Evolutionary conservation across 2,888 invertebrate genomes (phyloP), one percentile per base, ranked within the genome.

Genomic region (Acanthosepion lycidas): DNA sequence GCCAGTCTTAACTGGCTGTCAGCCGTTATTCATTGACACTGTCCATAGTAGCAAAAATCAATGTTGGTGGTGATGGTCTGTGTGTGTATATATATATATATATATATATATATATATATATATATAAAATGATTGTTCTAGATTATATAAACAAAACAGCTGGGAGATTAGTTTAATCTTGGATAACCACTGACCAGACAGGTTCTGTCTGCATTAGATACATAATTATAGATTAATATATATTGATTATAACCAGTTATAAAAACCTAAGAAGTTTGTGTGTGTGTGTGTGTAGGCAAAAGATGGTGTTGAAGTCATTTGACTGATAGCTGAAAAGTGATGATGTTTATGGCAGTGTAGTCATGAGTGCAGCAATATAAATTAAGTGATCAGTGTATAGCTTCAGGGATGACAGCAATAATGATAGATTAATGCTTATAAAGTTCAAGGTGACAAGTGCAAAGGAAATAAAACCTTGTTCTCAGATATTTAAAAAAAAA

Each of bases 71-170:
- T 78, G 78, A 78, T 59, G 59, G 59, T 59, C 78, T 78, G 78
- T n/a, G n/a, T n/a, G n/a, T n/a, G n/a, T n/a, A n/a, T n/a, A n/a
- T n/a, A n/a, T n/a, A n/a, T n/a, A n/a, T n/a, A n/a, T n/a, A n/a
- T n/a, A n/a, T n/a, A n/a, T n/a, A n/a, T n/a, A n/a, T n/a, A n/a
- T n/a, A n/a, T n/a, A n/a, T n/a, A n/a, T n/a, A n/a, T n/a, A n/a
- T n/a, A n/a, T n/a, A n/a, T n/a, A n/a, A n/a, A n/a, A n/a, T 33
- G 78, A 78, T 78, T n/a, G 78, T 78, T 15, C n/a, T 78, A 78
- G 78, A 78, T 78, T 78, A 78, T 33, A 78, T 78, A 78, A 78
- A 78, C 78, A 78, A 78, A 78, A 78, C n/a, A 78, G 33, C n/a
- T 33, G 15, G 12, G n/a, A 78, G 78, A 78, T 78, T 33, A 78